These are phyloP conservation scores for Lucilia cuprina DNA, from an alignment of 1,140 invertebrate genomes.

Conservation along the genomic window DNA sequence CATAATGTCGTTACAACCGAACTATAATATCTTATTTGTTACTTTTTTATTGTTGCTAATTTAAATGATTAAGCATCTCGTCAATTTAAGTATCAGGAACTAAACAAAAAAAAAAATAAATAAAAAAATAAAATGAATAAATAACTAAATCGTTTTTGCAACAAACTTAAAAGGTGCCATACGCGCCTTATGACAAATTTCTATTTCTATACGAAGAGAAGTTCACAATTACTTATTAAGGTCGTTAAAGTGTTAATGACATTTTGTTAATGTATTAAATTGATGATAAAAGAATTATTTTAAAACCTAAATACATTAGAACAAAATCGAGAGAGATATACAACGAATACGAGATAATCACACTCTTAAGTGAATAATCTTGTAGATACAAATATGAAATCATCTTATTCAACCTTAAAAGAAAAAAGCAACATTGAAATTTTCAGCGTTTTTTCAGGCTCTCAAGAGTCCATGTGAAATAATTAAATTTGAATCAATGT, in stretches of 20 bases:
- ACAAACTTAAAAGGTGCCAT: neutral
- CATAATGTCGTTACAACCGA: too few relatives aligned
- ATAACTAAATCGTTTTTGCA: neutral
- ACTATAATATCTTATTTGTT: too few relatives aligned
- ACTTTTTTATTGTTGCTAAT: neutral
- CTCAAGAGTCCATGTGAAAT: too few relatives aligned
- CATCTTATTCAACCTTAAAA: too few relatives aligned
- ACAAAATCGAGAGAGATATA: too few relatives aligned
- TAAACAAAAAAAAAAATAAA: neutral
- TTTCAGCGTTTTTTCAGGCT: too few relatives aligned
- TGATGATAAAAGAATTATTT: neutral
- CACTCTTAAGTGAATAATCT: too few relatives aligned
- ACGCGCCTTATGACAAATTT: neutral
- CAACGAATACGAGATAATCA: too few relatives aligned
- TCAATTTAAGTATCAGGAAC: slow-evolving; percentile 13
- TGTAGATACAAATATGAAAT: too few relatives aligned
- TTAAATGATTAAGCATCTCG: slow-evolving; percentile 1
- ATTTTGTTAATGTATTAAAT: neutral
- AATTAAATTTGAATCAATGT: too few relatives aligned
- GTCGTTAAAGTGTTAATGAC: neutral
- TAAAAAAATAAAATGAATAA: neutral
- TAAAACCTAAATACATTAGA: neutral
- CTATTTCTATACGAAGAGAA: neutral
- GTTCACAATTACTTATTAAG: neutral
- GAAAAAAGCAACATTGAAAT: too few relatives aligned